Conservation (phyloP, 35 echinoderm and acorn worm genomes). For the Chiridota heheva region DNA sequence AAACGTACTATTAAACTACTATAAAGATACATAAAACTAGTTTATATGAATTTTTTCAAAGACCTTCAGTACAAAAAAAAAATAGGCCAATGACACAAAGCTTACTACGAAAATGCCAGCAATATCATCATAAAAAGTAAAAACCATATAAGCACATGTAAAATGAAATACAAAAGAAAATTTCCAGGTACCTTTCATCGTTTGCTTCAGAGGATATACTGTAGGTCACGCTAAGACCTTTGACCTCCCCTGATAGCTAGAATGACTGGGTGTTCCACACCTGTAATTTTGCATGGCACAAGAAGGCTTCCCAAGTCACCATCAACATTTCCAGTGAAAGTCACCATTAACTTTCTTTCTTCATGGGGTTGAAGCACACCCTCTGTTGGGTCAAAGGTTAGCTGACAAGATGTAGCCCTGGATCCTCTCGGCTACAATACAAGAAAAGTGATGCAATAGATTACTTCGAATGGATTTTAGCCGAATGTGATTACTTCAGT, state of each 20-base stretch:
- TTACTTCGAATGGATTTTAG: too few relatives aligned
- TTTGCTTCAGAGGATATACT: constrained; percentile 32
- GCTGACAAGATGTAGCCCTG: constrained; percentile 56
- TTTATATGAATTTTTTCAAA: too few relatives aligned
- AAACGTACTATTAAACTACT: too few relatives aligned
- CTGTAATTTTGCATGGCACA: constrained; percentile 75
- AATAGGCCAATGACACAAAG: too few relatives aligned
- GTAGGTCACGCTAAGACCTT: constrained; percentile 80
- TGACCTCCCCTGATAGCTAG: constrained; percentile 63
- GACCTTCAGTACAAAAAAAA: too few relatives aligned
- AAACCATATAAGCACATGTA: too few relatives aligned
- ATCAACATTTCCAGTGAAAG: constrained; percentile 43
- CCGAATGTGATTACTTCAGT: too few relatives aligned
- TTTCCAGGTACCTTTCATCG: background rate
- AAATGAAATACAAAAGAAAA: background rate
- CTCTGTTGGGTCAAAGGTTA: constrained; percentile 75
- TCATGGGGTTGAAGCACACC: constrained; percentile 59
- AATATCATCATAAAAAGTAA: too few relatives aligned
- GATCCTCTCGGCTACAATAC: constrained; percentile 48
- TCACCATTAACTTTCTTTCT: constrained; percentile 58
- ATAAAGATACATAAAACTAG: too few relatives aligned
- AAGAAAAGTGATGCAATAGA: background rate
- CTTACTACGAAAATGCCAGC: too few relatives aligned
- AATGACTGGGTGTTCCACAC: constrained; percentile 69
- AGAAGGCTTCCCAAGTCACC: constrained; percentile 29